These are phyloP conservation scores for Bufotes viridis DNA, from an alignment of 2,797 vertebrate genomes.

Conservation along the genomic window DNA sequence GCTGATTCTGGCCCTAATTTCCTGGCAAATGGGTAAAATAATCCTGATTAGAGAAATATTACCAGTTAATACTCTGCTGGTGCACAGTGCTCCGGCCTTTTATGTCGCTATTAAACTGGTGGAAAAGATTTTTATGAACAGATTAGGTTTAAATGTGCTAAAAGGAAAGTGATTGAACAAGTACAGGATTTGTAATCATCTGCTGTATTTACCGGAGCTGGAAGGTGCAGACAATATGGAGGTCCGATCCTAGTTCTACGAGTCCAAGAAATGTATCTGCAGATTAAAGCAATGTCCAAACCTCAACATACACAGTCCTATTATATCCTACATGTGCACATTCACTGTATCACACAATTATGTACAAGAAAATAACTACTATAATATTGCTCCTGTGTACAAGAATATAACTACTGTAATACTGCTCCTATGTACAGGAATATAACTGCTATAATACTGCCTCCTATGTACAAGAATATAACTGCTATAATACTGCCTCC, in stretches of 20 bases:
- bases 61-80: not conserved
- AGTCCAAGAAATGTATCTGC: not conserved
- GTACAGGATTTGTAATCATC: not conserved
- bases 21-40: not conserved
- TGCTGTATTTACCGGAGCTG: not conserved
- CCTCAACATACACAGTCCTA: not conserved
- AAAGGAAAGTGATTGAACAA: not conserved
- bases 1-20: not conserved
- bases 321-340: not conserved
- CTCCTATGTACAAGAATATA: conserved; percentile 2
- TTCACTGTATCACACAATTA: no score
- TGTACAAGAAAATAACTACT: not conserved
- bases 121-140: not conserved
- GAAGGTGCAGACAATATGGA: not conserved
- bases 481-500: conserved; percentile 12
- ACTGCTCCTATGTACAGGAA: not conserved
- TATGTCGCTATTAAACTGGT: not conserved
- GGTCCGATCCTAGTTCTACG: not conserved
- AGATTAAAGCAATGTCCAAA: not conserved
- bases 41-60: conserved; percentile 12
- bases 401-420: conserved; percentile 18
- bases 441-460: conserved; percentile 23
- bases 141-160: not conserved
- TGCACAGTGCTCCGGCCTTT: not conserved
- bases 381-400: not conserved